Evolutionary conservation across 2,797 vertebrate genomes (phyloP).

Genomic region (Gallirallus australis): DNA sequence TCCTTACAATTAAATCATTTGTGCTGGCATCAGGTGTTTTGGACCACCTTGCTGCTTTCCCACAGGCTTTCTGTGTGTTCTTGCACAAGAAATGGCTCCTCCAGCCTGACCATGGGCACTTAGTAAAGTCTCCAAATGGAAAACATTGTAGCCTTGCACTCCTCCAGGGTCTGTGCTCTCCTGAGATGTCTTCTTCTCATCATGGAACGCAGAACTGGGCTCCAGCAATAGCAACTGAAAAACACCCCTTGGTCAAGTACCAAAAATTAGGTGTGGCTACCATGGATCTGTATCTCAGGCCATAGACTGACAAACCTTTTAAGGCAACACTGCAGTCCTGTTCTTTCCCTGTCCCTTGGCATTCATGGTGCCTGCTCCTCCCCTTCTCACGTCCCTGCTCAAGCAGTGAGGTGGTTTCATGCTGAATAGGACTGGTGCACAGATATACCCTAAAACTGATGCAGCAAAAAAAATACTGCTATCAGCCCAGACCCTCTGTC

Average conservation of each 20-base stretch:
- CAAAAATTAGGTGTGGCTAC: neutral
- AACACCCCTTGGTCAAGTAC: neutral
- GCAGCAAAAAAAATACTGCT: neutral
- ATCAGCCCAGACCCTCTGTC: neutral
- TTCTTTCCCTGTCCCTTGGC: neutral
- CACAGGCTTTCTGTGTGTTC: neutral
- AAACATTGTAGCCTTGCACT: neutral
- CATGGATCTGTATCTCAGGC: neutral
- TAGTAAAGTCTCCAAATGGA: neutral
- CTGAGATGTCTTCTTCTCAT: fast-evolving
- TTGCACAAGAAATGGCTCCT: neutral
- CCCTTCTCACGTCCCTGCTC: neutral
- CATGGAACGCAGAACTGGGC: neutral
- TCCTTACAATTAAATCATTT: neutral
- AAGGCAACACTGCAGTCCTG: neutral
- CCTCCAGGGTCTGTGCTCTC: neutral
- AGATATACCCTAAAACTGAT: neutral
- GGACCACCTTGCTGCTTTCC: neutral
- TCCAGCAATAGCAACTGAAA: neutral
- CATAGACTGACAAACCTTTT: neutral
- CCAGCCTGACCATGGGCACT: neutral
- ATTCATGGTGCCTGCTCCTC: neutral
- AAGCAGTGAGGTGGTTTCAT: neutral
- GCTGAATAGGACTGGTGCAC: neutral
- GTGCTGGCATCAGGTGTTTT: neutral